Base-by-base conservation (phyloP, 2,113 vertebrate genomes). In the Lanius collurio region DNA sequence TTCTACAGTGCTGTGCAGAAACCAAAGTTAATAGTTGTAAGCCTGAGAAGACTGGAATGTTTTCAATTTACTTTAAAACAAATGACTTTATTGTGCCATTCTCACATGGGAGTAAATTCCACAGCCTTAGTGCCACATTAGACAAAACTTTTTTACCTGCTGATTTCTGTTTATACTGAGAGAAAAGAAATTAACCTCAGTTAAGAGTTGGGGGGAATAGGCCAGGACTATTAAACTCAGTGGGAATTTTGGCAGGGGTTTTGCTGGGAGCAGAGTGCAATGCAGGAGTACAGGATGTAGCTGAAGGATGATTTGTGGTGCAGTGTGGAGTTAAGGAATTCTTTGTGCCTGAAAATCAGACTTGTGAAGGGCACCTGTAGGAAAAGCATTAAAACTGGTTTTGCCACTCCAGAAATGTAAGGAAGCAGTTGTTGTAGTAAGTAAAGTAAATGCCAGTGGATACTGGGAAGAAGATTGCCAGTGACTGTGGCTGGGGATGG, bases 11-110 rank as follows among this genome's bases (percentile, higher is more conserved):
- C 95, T 92, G 88, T 90, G 93, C 90, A 96, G 88, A 94, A 97
- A 96, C 83, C 87, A 95, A 93, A 95, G 83, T 87, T 96, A 94
- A 96, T 84, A 96, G 80, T 65, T 6, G 5, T 94, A 76, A 92
- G 92, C 80, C 90, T 87, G 83, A 94, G 79, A 95, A 87, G 64
- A 64, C 86, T 88, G 96, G 93, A 97, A 96, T 96, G 94, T 96
- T 96, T 97, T 97, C 96, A 96, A 97, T 97, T 96, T 97, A 69
- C 83, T 96, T 93, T 96, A 71, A 90, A 96, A 97, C 93, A 96
- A 95, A 96, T 92, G 80, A 92, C 80, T 95, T 94, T 96, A 97
- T 96, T 97, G 96, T 97, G 88, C 90, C 76, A 79, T 89, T 97
- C 83, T 90, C 95, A 81, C 86, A 64, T 94, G 95, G 95, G 94